Conservation (phyloP, 2,888 invertebrate genomes). For the Scrobipalpa costella region DNA sequence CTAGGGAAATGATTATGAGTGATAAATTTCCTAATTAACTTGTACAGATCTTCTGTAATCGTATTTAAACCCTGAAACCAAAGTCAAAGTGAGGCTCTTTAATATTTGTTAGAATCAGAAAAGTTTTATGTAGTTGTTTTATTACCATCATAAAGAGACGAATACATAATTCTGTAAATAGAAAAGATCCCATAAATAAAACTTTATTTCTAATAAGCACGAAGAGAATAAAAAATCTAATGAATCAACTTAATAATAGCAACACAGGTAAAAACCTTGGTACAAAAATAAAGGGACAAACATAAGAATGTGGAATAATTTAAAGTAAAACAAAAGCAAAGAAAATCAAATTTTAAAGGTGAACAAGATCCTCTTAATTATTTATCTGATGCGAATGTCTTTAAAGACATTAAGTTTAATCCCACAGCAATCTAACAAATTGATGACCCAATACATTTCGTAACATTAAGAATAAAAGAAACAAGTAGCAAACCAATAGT, state of each 20-base stretch:
- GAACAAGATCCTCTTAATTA: conserved; percentile 1
- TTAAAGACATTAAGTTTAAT: conserved; percentile 9
- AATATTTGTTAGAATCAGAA: too few relatives aligned
- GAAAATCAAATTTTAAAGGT: background rate
- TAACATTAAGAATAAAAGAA: conserved; percentile 19
- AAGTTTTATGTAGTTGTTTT: too few relatives aligned
- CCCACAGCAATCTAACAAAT: conserved; percentile 2
- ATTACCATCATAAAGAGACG: too few relatives aligned
- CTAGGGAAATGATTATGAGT: too few relatives aligned
- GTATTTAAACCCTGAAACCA: too few relatives aligned
- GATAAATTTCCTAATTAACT: too few relatives aligned
- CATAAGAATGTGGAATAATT: background rate
- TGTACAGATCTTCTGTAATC: too few relatives aligned
- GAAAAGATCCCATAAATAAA: too few relatives aligned
- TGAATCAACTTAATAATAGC: background rate
- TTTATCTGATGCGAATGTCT: background rate
- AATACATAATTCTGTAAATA: too few relatives aligned
- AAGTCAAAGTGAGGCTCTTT: too few relatives aligned
- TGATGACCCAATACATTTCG: conserved; percentile 22
- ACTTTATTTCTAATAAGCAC: too few relatives aligned
- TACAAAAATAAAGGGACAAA: background rate
- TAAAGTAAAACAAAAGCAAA: background rate
- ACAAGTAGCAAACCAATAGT: conserved; percentile 22
- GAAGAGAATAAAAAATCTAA: background rate
- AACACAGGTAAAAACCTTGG: background rate